Base-by-base conservation (phyloP, 2,113 vertebrate species). In the Myotis yumanensis region DNA sequence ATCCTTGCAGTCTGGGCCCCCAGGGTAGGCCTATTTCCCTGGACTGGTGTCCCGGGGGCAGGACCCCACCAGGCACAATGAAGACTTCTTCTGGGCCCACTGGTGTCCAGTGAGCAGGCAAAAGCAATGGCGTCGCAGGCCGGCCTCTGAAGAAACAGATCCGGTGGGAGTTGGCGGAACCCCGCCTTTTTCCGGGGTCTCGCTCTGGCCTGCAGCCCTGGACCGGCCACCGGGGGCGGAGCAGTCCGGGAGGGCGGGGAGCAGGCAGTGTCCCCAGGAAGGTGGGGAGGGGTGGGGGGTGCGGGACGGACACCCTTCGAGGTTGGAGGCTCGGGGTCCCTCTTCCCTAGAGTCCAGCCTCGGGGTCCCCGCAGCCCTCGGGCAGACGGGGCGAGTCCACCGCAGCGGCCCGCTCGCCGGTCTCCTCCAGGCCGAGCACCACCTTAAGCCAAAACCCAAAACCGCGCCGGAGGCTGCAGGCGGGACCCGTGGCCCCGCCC, bases 371-470 rank as follows among this genome's bases (percentile, higher is more conserved):
- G 2, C 10, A 7, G 40, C 59, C 59, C 40, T 11, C 82, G 2
- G 16, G 62, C 48, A 0, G 25, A 25, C 16, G 2, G 6, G 28
- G 1, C 8, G 32, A 14, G 1, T 2, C 4, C 5, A 23, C 0
- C 0, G 1, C 2, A 4, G 0, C 5, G 0, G 2, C 25, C 68
- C 4, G 0, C n/a, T 17, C 5, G 1, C 17, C 0, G 0, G 0
- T 0, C 0, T 2, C 25, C 35, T 32, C 0, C 1, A 5, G 7
- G 4, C 8, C 30, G 0, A 7, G 73, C 25, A 1, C 9, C 37
- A 54, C 83, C 92, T 28, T 51, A 32, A 82, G 80, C 16, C 68
- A 90, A 88, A 6, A 95, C 81, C 16, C 68, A 90, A 88, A 6
- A 95, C 81, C 90, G 92, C 95, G 51, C 23, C 0, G 2, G 73